phyloP scores from a whole-genome alignment of 1,140 invertebrate species.

The Helicoverpa zea region DNA sequence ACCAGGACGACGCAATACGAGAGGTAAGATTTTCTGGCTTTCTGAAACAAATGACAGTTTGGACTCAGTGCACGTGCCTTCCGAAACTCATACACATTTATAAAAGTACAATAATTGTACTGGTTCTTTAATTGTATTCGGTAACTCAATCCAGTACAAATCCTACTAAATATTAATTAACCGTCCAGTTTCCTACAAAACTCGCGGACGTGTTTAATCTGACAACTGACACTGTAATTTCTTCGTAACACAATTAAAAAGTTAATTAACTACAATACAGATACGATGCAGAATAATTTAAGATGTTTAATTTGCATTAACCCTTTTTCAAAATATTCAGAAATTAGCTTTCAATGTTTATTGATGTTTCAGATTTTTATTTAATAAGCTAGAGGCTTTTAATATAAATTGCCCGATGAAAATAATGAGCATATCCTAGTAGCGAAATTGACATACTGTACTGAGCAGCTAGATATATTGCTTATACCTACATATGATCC shows the following conservation, averaged over 20 bases:
- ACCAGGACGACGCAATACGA: too few species aligned
- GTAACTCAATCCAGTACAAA: conserved; percentile 17
- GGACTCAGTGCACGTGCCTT: too few species aligned
- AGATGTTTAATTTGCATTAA: neutral
- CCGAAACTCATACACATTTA: neutral
- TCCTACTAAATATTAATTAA: conserved; percentile 33
- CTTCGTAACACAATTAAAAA: conserved; percentile 30
- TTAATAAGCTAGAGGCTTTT: too few species aligned
- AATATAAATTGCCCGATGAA: too few species aligned
- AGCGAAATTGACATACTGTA: too few species aligned
- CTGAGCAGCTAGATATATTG: too few species aligned
- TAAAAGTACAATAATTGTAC: neutral
- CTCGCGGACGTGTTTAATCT: conserved; percentile 27
- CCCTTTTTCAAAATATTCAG: neutral
- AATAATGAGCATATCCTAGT: too few species aligned
- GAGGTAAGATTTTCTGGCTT: too few species aligned
- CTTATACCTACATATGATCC: too few species aligned
- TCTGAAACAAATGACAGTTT: too few species aligned
- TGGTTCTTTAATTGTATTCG: neutral
- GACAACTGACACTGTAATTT: conserved; percentile 31
- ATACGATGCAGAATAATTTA: neutral
- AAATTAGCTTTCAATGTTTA: neutral
- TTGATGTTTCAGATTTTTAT: too few species aligned
- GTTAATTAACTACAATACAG: conserved; percentile 20
- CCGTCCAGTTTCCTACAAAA: conserved; percentile 8